Conservation (phyloP, 64 coral and sea anemone species). For the Stylophora pistillata region DNA sequence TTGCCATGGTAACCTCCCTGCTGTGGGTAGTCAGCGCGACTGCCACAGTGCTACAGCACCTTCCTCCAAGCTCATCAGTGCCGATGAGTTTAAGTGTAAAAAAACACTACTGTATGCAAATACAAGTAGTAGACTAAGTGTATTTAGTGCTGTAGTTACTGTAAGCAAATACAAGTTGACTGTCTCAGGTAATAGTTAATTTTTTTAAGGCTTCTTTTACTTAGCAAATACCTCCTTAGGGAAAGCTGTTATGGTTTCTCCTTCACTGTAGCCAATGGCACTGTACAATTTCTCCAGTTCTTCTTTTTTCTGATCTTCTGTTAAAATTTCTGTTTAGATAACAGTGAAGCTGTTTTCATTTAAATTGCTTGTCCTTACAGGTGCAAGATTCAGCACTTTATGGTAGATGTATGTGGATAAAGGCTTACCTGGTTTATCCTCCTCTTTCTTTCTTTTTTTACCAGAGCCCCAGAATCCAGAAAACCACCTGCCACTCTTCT, state of each 20-base stretch:
- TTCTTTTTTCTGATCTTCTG: conserved; percentile 93
- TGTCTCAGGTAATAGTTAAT: too few species aligned
- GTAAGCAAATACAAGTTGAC: too few species aligned
- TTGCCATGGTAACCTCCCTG: too few species aligned
- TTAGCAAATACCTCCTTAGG: conserved; percentile 72
- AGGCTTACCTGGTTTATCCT: conserved; percentile 53
- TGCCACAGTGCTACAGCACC: too few species aligned
- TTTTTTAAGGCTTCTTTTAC: too few species aligned
- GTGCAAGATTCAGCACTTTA: too few species aligned
- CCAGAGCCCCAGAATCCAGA: conserved; percentile 73
- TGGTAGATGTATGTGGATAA: background rate
- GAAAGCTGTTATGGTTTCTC: conserved; percentile 79
- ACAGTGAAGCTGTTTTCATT: background rate
- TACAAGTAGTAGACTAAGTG: too few species aligned
- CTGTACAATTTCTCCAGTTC: conserved; percentile 86
- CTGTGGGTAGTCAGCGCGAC: too few species aligned
- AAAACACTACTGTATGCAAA: too few species aligned
- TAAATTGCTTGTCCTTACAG: background rate
- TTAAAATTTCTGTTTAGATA: conserved; percentile 71
- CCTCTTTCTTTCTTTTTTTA: conserved; percentile 63
- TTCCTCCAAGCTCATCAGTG: too few species aligned
- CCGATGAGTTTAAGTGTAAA: too few species aligned
- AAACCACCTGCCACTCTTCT: conserved; percentile 72
- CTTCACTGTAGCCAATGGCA: conserved; percentile 97
- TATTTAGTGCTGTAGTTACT: too few species aligned